phyloP scores from a whole-genome alignment of 2,888 invertebrate species.

The Periphyllus acericola region DNA sequence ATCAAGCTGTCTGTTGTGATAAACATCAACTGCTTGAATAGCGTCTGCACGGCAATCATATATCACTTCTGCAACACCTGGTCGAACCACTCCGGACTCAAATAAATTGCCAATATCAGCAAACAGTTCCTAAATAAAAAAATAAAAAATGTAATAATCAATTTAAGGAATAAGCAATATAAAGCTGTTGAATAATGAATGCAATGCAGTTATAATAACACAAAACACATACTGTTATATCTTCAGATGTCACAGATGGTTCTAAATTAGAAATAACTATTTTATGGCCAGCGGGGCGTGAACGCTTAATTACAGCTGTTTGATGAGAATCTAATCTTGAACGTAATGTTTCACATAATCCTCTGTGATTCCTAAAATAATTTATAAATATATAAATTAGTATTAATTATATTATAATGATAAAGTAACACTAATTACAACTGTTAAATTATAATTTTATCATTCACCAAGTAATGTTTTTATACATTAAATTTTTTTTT shows the following conservation, averaged over 20 bases:
- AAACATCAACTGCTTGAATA: slow-evolving; percentile 88
- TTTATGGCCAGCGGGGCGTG: slow-evolving; percentile 75
- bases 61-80: slow-evolving; percentile 91
- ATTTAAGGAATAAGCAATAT: not conserved
- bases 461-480: not conserved
- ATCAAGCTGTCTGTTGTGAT: slow-evolving; percentile 92
- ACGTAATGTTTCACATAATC: slow-evolving; percentile 52
- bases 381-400: not conserved
- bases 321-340: slow-evolving; percentile 59
- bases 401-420: not conserved
- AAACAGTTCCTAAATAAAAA: slow-evolving; percentile 80
- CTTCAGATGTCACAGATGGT: slow-evolving; percentile 85
- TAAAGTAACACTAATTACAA: not conserved
- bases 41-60: slow-evolving; percentile 88
- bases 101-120: slow-evolving; percentile 90
- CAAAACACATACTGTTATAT: slow-evolving; percentile 77
- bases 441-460: not conserved
- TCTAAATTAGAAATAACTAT: slow-evolving; percentile 93
- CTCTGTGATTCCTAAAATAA: slow-evolving; percentile 42
- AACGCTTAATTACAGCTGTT: slow-evolving; percentile 22
- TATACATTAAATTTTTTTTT: not conserved
- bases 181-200: not conserved
- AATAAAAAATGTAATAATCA: slow-evolving; percentile 11
- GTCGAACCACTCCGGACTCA: slow-evolving; percentile 84
- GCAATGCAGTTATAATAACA: not conserved